Percentiles rank a stretch among this genome's conserved stretches.
Evolutionary conservation across 2,888 invertebrate species (phyloP).

Genomic region (Andrena minutula): DNA sequence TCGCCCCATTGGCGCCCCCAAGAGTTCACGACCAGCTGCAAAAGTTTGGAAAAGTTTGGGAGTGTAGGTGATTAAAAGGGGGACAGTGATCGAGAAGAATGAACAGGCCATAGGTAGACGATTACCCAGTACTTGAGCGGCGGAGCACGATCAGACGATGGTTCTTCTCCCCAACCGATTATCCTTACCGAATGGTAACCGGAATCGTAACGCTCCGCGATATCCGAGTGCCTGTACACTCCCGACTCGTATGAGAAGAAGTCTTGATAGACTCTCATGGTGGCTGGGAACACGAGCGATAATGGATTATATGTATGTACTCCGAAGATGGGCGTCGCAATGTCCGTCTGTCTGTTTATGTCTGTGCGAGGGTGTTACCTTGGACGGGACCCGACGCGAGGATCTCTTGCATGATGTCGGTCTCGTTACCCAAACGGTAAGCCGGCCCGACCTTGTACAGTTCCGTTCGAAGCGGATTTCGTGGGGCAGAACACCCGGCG

Average conservation of each 20-base stretch:
- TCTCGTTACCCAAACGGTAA: constrained; percentile 90
- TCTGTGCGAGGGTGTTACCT: constrained; percentile 85
- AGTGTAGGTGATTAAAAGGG: background rate
- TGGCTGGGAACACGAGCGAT: constrained; percentile 87
- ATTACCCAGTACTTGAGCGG: constrained; percentile 94
- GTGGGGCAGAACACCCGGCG: constrained; percentile 87
- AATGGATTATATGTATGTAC: background rate
- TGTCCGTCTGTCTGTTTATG: too few species aligned
- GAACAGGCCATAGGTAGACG: constrained; percentile 65
- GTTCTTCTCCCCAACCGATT: constrained; percentile 96
- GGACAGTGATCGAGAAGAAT: background rate
- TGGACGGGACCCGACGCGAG: constrained; percentile 96
- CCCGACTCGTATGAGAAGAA: constrained; percentile 96
- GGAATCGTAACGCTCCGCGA: constrained; percentile 85
- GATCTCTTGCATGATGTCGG: constrained; percentile 97
- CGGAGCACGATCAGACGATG: constrained; percentile 84
- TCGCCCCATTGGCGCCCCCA: constrained; percentile 98
- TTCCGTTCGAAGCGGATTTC: constrained; percentile 86
- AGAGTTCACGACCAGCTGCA: constrained; percentile 95
- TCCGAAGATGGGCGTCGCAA: too few species aligned
- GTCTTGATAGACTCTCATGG: constrained; percentile 95
- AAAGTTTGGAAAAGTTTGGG: background rate
- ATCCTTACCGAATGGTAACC: constrained; percentile 96
- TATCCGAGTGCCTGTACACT: constrained; percentile 90
- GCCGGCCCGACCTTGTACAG: constrained; percentile 92